These are phyloP conservation scores for Malurus elegans DNA, from an alignment of 2,113 vertebrate species.

Conservation along the genomic window DNA sequence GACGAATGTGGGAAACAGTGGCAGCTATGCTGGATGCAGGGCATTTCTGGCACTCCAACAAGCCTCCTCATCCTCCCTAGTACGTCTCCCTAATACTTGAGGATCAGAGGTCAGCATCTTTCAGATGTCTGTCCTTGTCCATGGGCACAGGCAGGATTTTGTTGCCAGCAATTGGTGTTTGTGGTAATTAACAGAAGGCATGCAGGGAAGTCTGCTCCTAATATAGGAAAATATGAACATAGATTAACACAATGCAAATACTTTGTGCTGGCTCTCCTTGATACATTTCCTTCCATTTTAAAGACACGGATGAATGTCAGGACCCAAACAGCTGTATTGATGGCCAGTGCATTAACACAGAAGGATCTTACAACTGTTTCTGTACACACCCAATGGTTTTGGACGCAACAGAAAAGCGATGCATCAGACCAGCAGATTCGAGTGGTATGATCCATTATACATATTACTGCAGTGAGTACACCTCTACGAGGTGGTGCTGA, in stretches of 20 bases:
- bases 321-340: conserved; percentile 85
- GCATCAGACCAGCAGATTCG: conserved; percentile 74
- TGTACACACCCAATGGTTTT: conserved; percentile 87
- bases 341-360: conserved; percentile 89
- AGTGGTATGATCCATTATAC: conserved; percentile 76
- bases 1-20: not conserved
- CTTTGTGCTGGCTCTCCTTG: conserved; percentile 53
- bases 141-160: not conserved
- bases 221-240: not conserved
- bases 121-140: not conserved
- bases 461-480: conserved; percentile 5
- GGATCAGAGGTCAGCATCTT: not conserved
- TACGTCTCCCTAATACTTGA: not conserved
- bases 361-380: conserved; percentile 92
- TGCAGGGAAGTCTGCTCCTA: not conserved
- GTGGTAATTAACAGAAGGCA: not conserved
- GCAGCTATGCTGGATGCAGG: not conserved
- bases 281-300: conserved; percentile 48
- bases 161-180: not conserved
- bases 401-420: conserved; percentile 77
- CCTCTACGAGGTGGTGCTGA: conserved; percentile 5
- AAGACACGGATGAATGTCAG: conserved; percentile 92
- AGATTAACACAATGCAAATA: not conserved
- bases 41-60: not conserved
- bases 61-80: not conserved